Base-by-base conservation (phyloP, 2,113 vertebrate genomes). In the Pteruthius melanotis region DNA sequence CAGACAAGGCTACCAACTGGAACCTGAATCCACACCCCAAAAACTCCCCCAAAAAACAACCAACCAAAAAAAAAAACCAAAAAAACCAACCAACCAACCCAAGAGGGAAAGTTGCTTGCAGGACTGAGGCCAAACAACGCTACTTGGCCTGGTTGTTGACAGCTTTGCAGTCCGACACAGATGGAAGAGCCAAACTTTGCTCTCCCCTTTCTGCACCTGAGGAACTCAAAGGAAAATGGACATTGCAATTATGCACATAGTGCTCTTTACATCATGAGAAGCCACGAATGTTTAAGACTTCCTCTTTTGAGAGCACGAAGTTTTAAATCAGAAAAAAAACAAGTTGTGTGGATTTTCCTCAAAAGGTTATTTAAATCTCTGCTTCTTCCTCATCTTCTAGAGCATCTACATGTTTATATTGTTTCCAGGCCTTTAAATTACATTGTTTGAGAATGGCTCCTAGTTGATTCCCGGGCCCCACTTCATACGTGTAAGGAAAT, bases 381-480 rank as follows among this genome's bases (percentile, higher is more conserved):
- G 4, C 59, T 24, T 22, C 66, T 40, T 95, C 69, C 14, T 90
- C 64, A 7, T 93, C 82, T 84, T 94, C 95, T 76, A 96, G 91
- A 60, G 98, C 98, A 5, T 98, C 98, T 70, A 99, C 96, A 1
- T 98, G 96, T 6, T 80, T 81, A 76, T 99, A 99, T 3, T 85
- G 94, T 52, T 87, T 97, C 98, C 98, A 99, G 15, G 99, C 99
- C 95, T 99, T 99, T 83, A 98, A 87, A 97, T 99, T 99, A 85
- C 99, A 99, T 53, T 95, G 98, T 93, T 89, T 98, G 17, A 99
- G 98, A 21, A 98, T 97, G 42, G 98, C 75, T 4, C 99, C 99
- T 37, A 99, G 98, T 77, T 99, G 99, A 57, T 70, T 98, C 22
- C 99, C 99, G 0, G 99, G 99, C 13, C 99, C 99, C 27, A 99